These are phyloP conservation scores for Euplagia quadripunctaria DNA, from an alignment of 2,888 invertebrate species.

Conservation along the genomic window DNA sequence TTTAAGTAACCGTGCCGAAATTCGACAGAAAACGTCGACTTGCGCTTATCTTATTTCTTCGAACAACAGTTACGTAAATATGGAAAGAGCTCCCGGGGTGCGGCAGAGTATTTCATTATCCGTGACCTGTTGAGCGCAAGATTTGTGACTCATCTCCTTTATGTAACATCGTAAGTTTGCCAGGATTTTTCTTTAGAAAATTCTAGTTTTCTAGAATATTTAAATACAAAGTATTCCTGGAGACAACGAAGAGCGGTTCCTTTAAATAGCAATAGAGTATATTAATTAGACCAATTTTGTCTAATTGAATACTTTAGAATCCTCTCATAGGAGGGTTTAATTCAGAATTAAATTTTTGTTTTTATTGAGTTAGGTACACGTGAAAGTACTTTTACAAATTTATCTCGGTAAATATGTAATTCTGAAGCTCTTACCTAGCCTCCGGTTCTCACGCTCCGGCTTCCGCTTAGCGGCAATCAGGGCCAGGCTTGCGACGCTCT, in stretches of 20 bases:
- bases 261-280: not conserved
- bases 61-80: slow-evolving; percentile 82
- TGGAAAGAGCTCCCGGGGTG: slow-evolving; percentile 76
- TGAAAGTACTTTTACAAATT: slow-evolving; percentile 59
- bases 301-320: slow-evolving; percentile 14
- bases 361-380: slow-evolving; percentile 34
- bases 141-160: slow-evolving; percentile 78
- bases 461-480: slow-evolving; percentile 85
- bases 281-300: slow-evolving; percentile 22
- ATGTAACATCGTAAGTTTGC: slow-evolving; percentile 62
- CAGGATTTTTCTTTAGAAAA: slow-evolving; percentile 53
- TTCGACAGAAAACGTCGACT: slow-evolving; percentile 71
- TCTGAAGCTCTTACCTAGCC: slow-evolving; percentile 72
- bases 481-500: slow-evolving; percentile 82
- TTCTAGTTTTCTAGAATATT: slow-evolving; percentile 37
- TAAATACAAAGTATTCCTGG: slow-evolving; percentile 20
- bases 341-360: slow-evolving; percentile 27
- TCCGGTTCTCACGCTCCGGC: slow-evolving; percentile 76
- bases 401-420: slow-evolving; percentile 69
- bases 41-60: slow-evolving; percentile 75
- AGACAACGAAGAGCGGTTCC: not conserved
- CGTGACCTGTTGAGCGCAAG: slow-evolving; percentile 84
- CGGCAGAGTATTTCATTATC: slow-evolving; percentile 81
- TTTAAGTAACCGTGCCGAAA: slow-evolving; percentile 75
- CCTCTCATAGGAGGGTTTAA: slow-evolving; percentile 17